Evolutionary conservation across 2,113 vertebrate genomes (phyloP).

Genomic region (Thamnaconus septentrionalis): DNA sequence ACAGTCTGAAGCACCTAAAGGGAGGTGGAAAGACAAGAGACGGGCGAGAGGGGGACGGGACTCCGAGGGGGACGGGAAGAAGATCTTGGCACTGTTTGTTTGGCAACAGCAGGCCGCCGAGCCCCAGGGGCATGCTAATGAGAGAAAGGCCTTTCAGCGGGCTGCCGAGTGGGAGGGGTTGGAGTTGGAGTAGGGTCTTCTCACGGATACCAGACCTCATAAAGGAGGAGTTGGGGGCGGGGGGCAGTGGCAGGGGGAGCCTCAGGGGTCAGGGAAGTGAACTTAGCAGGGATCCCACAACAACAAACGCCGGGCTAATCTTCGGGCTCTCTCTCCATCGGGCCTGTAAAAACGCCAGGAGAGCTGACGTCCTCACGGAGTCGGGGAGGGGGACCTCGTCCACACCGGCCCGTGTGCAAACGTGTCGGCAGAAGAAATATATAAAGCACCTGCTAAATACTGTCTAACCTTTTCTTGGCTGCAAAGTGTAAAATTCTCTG

Average conservation of each 20-base stretch:
- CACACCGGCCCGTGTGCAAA: neutral
- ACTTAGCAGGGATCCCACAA: slow-evolving; percentile 72
- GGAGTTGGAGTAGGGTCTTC: slow-evolving; percentile 61
- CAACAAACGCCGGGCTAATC: slow-evolving; percentile 62
- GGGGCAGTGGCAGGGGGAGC: slow-evolving; percentile 51
- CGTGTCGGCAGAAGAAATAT: too few relatives aligned
- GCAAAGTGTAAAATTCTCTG: too few relatives aligned
- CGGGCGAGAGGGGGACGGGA: slow-evolving; percentile 28
- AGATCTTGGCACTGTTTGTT: slow-evolving; percentile 63
- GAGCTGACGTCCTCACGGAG: slow-evolving; percentile 32
- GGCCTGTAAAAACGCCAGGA: slow-evolving; percentile 44
- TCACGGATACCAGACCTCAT: slow-evolving; percentile 67
- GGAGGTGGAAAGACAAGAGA: slow-evolving; percentile 28
- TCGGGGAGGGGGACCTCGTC: neutral
- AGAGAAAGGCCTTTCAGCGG: slow-evolving; percentile 60
- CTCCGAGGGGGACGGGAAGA: slow-evolving; percentile 44
- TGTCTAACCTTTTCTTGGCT: too few relatives aligned
- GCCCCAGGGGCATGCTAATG: slow-evolving; percentile 72
- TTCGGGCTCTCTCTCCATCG: slow-evolving; percentile 40
- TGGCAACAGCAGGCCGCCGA: slow-evolving; percentile 57
- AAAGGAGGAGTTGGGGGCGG: slow-evolving; percentile 24
- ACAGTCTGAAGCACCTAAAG: slow-evolving; percentile 24
- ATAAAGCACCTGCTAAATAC: too few relatives aligned
- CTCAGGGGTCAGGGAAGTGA: slow-evolving; percentile 73
- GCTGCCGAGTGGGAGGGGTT: slow-evolving; percentile 11